Evolutionary conservation across 2,888 invertebrate species (phyloP), one percentile per base, ranked within the genome.

Genomic region (Amiota communis): DNA sequence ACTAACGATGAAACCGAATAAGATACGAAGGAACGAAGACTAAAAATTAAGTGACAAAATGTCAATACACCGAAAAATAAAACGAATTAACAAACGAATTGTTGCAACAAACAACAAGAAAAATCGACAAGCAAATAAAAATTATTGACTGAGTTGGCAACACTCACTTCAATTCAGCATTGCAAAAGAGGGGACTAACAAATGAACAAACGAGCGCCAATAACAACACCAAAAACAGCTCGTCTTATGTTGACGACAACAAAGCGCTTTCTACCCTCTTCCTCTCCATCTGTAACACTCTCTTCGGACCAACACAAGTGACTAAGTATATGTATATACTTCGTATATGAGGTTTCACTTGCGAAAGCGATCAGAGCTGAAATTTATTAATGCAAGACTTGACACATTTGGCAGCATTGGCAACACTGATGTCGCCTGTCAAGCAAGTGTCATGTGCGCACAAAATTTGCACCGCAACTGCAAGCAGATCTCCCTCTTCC

Each of bases 1-100:
- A 36, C 36, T 36, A 36, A 36, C 36, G 36, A 36, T 0, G 6
- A 6, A 36, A 36, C 36, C 36, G 36, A 36, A 2, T 20, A 59
- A 59, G 17, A 15, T 8, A 20, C 11, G 20, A 12, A 13, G 15
- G n/a, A 36, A 23, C 70, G 46, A 57, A 23, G 57, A 57, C 70
- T 13, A 46, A 68, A 86, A 85, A 84, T 83, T 77, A 82, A 86
- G 82, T 86, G 86, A 86, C 85, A 87, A 84, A 86, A 83, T 86
- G 86, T 87, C 87, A 84, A 81, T 82, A 77, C 78, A 73, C 56
- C 47, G 65, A 65, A 71, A 36, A 23, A 61, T 67, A 53, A 67
- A 64, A 47, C 47, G 46, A 64, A 64, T 47, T 9, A 68, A 68
- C 23, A 23, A 48, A 17, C 48, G 15, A 65, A 51, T 36, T 36